Base-by-base conservation (phyloP, 2,113 vertebrate species). In the Atrichornis clamosus region DNA sequence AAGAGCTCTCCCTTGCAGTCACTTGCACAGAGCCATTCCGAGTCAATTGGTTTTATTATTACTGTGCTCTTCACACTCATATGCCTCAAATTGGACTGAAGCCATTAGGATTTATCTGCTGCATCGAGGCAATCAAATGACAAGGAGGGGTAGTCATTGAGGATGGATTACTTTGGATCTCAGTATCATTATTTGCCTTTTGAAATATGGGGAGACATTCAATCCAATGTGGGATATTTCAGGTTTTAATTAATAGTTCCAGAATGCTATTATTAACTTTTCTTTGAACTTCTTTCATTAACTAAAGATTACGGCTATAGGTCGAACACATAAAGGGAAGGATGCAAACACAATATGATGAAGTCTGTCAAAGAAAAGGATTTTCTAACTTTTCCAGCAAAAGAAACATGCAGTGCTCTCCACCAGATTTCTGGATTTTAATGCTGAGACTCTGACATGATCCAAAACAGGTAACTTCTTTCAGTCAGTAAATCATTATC, bases 61-160 rank as follows among this genome's bases (percentile, higher is more conserved):
- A 56, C 90, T 74, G 72, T 90, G 90, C 72, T 97, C 83, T 97
- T 96, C 95, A 96, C 79, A 96, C 85, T 97, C 72, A 37, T 79
- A 59, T 89, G 83, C 93, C 90, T 96, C 95, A 63, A 84, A 90
- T 27, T 89, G 83, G 86, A 86, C 39, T 22, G 60, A 64, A 93
- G 79, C 93, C 85, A 47, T 86, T 88, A 85, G 88, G 85, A 95
- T 96, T 96, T 95, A 95, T 96, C 87, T 93, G 52, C 92, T 93
- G 53, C 75, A 77, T 94, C 56, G 1, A 93, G 88, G 76, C 82
- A 94, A 92, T 94, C 56, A 86, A 93, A 90, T 60, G 90, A 80
- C 83, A 94, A 90, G 92, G 90, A 92, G 53, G 67, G 79, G 83
- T 84, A 92, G 92, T 92, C 92, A 75, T n/a, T 72, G 92, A 96